phyloP scores from a whole-genome alignment of 2,888 invertebrate genomes.

The Eretmocerus hayati region DNA sequence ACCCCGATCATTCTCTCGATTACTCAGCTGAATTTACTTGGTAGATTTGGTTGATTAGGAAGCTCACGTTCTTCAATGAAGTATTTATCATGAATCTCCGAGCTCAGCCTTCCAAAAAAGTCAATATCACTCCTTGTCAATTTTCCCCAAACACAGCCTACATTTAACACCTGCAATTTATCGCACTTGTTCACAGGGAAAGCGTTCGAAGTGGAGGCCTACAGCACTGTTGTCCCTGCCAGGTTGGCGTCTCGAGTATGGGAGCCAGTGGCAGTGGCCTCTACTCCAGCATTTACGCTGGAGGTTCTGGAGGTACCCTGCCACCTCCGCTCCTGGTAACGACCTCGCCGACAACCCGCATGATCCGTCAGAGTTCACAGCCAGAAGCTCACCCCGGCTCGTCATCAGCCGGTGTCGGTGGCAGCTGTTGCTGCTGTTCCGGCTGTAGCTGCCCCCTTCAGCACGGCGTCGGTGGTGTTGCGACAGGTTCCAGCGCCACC shows the following conservation, averaged over 20 bases:
- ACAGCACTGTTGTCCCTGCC: conserved; percentile 56
- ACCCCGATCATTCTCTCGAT: too few relatives aligned
- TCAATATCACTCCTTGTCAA: not conserved
- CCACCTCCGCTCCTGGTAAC: conserved; percentile 69
- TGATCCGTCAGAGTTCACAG: conserved; percentile 83
- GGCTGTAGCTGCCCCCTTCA: conserved; percentile 48
- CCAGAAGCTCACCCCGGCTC: too few relatives aligned
- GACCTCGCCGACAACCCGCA: conserved; percentile 63
- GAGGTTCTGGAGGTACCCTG: conserved; percentile 35
- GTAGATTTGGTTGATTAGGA: too few relatives aligned
- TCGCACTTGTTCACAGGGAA: too few relatives aligned
- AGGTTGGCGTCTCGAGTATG: conserved; percentile 39
- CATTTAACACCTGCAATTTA: not conserved
- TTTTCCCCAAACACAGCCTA: not conserved
- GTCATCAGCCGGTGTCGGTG: conserved; percentile 51
- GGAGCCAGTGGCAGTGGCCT: conserved; percentile 4
- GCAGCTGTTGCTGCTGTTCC: conserved; percentile 47
- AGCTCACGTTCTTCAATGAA: too few relatives aligned
- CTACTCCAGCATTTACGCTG: too few relatives aligned
- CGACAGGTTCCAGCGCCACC: conserved; percentile 49
- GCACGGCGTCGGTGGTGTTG: too few relatives aligned
- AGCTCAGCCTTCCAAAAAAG: too few relatives aligned
- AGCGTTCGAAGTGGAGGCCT: conserved; percentile 40
- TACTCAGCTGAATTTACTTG: too few relatives aligned
- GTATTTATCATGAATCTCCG: too few relatives aligned